These are phyloP conservation scores for Zenarchopterus dispar DNA, from an alignment of 2,797 vertebrate species.

Conservation along the genomic window DNA sequence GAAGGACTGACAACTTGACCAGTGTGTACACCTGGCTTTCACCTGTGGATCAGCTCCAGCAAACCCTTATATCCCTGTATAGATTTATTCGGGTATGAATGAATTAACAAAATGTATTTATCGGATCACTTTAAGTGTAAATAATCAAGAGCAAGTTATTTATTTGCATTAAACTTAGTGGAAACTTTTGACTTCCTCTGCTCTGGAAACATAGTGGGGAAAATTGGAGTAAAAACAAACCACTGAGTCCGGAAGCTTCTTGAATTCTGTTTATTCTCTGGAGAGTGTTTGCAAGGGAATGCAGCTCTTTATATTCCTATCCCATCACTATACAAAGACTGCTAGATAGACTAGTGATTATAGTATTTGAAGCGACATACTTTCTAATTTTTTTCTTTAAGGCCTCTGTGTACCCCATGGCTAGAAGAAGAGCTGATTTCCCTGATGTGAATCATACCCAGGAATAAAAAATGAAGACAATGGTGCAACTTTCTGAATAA, in stretches of 20 bases:
- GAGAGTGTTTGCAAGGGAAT: conserved; percentile 45
- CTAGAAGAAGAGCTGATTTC: not conserved
- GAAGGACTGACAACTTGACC: too few relatives aligned
- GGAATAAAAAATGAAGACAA: not conserved
- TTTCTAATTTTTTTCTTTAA: not conserved
- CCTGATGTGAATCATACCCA: not conserved
- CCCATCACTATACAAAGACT: too few relatives aligned
- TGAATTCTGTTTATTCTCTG: conserved; percentile 59
- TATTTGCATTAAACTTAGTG: conserved; percentile 44
- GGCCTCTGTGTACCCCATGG: rapidly evolving
- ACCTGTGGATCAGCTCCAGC: too few relatives aligned
- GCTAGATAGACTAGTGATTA: too few relatives aligned
- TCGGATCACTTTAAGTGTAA: conserved; percentile 20
- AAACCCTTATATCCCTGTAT: too few relatives aligned
- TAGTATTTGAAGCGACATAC: too few relatives aligned
- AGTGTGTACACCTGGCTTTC: too few relatives aligned
- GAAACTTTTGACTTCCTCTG: conserved; percentile 33
- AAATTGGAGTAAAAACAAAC: conserved; percentile 56
- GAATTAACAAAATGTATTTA: too few relatives aligned
- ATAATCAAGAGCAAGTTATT: conserved; percentile 32
- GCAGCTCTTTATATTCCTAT: conserved; percentile 8
- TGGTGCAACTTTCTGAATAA: not conserved
- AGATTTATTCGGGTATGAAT: too few relatives aligned
- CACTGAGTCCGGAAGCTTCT: conserved; percentile 37
- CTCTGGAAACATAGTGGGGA: conserved; percentile 19